phyloP scores from a whole-genome alignment of 2,888 invertebrate species.

The Lasioglossum marginatum region DNA sequence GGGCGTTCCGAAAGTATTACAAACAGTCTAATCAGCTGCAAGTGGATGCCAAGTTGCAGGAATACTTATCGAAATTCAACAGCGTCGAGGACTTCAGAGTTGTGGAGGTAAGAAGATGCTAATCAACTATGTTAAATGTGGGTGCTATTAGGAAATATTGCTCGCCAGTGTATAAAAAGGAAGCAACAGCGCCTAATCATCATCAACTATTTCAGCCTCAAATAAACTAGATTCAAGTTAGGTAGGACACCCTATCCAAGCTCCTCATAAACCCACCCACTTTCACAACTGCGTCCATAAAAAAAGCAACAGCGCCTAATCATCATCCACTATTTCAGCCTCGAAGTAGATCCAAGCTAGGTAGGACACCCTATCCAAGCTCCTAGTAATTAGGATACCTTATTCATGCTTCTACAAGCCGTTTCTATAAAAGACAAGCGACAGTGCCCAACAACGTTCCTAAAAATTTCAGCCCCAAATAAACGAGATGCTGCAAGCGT shows the following conservation, averaged over 20 bases:
- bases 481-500: conserved; percentile 86
- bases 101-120: conserved; percentile 86
- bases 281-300: neutral
- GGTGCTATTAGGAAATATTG: neutral
- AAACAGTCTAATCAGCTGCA: conserved; percentile 91
- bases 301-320: too few relatives aligned
- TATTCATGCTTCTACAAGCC: neutral
- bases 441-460: neutral
- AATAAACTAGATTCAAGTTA: neutral
- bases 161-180: neutral
- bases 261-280: neutral
- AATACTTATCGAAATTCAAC: conserved; percentile 91
- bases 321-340: too few relatives aligned
- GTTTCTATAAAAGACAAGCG: neutral
- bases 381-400: neutral
- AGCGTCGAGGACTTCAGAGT: conserved; percentile 96
- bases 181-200: neutral
- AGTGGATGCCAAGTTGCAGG: conserved; percentile 90
- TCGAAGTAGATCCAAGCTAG: too few relatives aligned
- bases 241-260: neutral
- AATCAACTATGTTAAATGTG: neutral
- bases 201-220: neutral
- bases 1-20: conserved; percentile 99
- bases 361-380: neutral
- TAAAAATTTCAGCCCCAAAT: conserved; percentile 86